Percentiles rank a stretch among this genome's conserved stretches.
These are phyloP conservation scores for Metridium senile DNA, from an alignment of 92 coral and sea anemone genomes.

Conservation along the genomic window DNA sequence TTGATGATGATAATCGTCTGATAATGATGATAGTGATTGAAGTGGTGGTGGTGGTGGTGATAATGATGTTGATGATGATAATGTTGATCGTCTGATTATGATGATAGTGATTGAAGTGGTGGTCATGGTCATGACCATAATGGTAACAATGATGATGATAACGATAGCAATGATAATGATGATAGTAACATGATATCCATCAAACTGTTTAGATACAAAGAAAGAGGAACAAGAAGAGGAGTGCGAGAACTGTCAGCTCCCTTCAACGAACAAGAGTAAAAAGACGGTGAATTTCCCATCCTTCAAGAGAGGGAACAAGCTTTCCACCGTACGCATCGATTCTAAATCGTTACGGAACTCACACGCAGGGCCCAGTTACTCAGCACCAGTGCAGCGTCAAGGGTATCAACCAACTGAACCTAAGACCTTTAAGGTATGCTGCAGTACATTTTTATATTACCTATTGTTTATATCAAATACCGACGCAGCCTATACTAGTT, in stretches of 20 bases:
- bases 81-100: too few species aligned
- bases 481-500: too few species aligned
- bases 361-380: constrained; percentile 63
- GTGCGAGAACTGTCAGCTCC: constrained; percentile 52
- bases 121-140: too few species aligned
- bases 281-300: constrained; percentile 47
- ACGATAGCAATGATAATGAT: neutral
- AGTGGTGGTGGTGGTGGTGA: too few species aligned
- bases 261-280: constrained; percentile 41
- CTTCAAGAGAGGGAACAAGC: constrained; percentile 68
- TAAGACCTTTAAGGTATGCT: constrained; percentile 60
- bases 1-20: too few species aligned
- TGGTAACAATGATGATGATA: neutral
- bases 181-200: neutral
- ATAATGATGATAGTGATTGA: too few species aligned
- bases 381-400: constrained; percentile 72
- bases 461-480: too few species aligned
- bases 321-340: constrained; percentile 68
- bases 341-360: constrained; percentile 56
- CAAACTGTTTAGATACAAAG: constrained; percentile 17
- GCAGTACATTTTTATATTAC: neutral
- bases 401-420: constrained; percentile 48
- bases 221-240: constrained; percentile 28
- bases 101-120: too few species aligned
- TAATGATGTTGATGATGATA: too few species aligned